Base-by-base conservation (phyloP, 2,113 vertebrate genomes). In the Rhinogobius similis region DNA sequence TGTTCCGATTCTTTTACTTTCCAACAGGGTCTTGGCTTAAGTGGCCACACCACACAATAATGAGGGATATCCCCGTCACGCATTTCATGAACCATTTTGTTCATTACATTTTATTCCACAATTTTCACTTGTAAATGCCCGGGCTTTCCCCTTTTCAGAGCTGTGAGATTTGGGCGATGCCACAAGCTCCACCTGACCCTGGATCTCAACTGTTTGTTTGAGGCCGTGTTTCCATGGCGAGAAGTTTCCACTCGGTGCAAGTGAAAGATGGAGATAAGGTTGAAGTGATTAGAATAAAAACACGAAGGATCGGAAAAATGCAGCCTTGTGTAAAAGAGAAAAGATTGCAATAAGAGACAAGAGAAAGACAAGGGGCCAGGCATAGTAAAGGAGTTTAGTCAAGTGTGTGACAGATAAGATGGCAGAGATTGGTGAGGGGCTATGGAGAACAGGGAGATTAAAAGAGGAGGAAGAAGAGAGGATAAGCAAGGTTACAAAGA, bases 241-340 rank as follows among this genome's bases (percentile, higher is more conserved):
- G 73, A 76, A 75, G 77, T 87, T 91, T 87, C 82, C 87, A 84
- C 77, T 85, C 81, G 21, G 72, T 86, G 79, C 81, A 81, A 78
- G 58, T 75, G 68, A 67, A 73, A 82, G 84, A 90, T 84, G 81
- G 72, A 83, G 88, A 91, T 89, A 88, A 90, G 78, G 78, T 77
- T 70, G 74, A 73, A 79, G 75, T 84, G 89, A 90, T 78, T 80
- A 73, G 68, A 48, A 32, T 41, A 67, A 24, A 82, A 71, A 73
- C 64, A 20, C 21, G 36, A 72, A 78, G 68, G 44, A 38, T 5
- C 39, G 65, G 72, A 73, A 75, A 82, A 81, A 86, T 74, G 87
- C 74, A 78, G 82, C 78, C 72, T 53, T 77, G 73, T 82, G 77
- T 82, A 77, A 84, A 85, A 68, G 72, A 82, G 76, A 56, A 53